Evolutionary conservation across 2,113 vertebrate genomes (phyloP), one percentile per base, ranked within the genome.

Genomic region (Pica pica): DNA sequence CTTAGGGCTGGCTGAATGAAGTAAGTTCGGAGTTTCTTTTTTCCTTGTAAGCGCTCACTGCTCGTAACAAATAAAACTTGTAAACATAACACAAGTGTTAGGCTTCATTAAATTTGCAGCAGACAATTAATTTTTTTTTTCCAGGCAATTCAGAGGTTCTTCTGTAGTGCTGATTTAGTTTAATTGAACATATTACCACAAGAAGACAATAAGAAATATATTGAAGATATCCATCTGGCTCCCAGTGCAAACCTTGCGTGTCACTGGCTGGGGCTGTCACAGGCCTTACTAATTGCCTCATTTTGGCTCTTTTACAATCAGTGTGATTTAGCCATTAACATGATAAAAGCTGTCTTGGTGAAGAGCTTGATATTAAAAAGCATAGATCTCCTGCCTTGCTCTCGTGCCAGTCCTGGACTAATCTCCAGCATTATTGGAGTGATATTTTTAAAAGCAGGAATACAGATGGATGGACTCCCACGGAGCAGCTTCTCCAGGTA

Each of bases 141-240:
- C 31, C 90, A 47, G 24, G 90, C 93, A 90, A 94, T 96, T 98
- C 88, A 83, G 53, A 95, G 86, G 88, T 94, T 95, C 94, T 94
- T 93, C 87, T 85, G 83, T 87, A 95, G 91, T 37, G 59, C 95
- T 81, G 96, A 83, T 92, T 95, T 80, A n/a, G 74, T 97, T 96
- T 97, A 98, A 98, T 97, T 98, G 97, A 97, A 97, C 95, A 68
- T 96, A 96, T 96, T 94, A 97, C 96, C 94, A 97, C 84, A 63
- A 96, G 90, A 94, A 96, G 97, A 98, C 97, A 97, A 95, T 95
- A 97, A 95, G 97, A 97, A 97, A 96, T 96, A 96, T 97, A 97
- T 98, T 98, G 98, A 97, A 97, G 97, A 97, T 91, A 98, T 98
- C 97, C 97, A 98, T 98, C 98, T 98, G 97, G 97, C 96, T 96